Conservation (phyloP, 1,140 invertebrate species). For the Aphelinus atriplicis region DNA sequence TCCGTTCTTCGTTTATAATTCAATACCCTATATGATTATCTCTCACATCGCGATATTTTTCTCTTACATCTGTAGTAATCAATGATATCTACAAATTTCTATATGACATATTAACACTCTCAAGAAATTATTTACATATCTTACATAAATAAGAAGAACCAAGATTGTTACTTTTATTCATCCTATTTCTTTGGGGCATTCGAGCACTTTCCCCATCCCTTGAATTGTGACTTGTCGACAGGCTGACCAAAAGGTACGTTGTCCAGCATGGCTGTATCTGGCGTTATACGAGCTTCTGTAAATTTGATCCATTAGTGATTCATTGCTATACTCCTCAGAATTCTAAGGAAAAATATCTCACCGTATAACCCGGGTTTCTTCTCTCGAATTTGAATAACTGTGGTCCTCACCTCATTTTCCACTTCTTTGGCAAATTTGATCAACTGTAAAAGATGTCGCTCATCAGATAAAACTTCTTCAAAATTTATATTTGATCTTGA, state of each 20-base stretch:
- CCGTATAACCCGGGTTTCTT: slow-evolving; percentile 70
- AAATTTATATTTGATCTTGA: too few species aligned
- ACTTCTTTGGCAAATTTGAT: slow-evolving; percentile 71
- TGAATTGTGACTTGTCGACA: slow-evolving; percentile 28
- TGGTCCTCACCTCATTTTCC: slow-evolving; percentile 72
- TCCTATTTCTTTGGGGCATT: slow-evolving; percentile 42
- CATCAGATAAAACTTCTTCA: neutral
- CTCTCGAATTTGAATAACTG: slow-evolving; percentile 73
- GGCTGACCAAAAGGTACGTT: slow-evolving; percentile 63
- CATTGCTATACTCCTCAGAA: neutral
- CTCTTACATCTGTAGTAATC: too few species aligned
- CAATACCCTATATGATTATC: too few species aligned
- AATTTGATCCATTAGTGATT: slow-evolving; percentile 24
- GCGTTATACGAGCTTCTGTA: slow-evolving; percentile 66
- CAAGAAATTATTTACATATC: slow-evolving; percentile 16
- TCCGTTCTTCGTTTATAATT: too few species aligned
- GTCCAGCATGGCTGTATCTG: slow-evolving; percentile 67
- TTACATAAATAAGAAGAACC: neutral
- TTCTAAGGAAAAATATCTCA: slow-evolving; percentile 51
- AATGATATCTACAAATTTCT: too few species aligned
- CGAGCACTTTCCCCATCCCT: slow-evolving; percentile 43
- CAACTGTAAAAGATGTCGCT: slow-evolving; percentile 64
- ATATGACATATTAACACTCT: too few species aligned
- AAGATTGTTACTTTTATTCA: slow-evolving; percentile 17
- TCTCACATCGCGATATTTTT: too few species aligned